phyloP scores from a whole-genome alignment of 23 tunicate genomes.

The Oikopleura dioica region DNA sequence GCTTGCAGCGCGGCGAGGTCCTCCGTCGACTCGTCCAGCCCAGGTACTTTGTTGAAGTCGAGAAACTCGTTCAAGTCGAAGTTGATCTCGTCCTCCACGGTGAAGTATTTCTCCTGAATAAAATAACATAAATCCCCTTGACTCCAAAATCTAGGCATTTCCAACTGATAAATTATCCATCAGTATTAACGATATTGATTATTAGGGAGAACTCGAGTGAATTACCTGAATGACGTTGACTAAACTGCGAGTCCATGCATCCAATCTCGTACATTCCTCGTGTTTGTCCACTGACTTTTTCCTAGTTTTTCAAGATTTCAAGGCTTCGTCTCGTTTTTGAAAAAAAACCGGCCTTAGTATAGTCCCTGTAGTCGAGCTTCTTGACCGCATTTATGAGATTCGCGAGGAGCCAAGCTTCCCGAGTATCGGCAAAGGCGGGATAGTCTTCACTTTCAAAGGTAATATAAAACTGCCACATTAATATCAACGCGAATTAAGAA shows the following conservation, averaged over 20 bases:
- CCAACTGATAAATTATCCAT: too few relatives aligned
- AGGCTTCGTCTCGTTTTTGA: too few relatives aligned
- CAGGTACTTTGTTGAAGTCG: slow-evolving; percentile 8
- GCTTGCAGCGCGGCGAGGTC: background rate
- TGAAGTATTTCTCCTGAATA: background rate
- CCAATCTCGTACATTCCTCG: background rate
- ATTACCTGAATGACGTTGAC: background rate
- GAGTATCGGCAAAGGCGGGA: background rate
- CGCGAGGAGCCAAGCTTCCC: background rate
- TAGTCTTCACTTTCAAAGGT: too few relatives aligned
- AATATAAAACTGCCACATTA: too few relatives aligned
- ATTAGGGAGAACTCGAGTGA: too few relatives aligned
- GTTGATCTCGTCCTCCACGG: background rate
- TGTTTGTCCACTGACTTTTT: background rate
- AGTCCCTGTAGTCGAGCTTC: background rate
- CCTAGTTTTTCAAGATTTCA: too few relatives aligned
- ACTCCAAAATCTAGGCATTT: too few relatives aligned
- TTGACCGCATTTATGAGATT: background rate
- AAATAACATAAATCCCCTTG: background rate
- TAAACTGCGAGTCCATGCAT: background rate
- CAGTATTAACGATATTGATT: too few relatives aligned
- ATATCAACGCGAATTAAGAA: too few relatives aligned
- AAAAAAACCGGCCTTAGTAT: background rate
- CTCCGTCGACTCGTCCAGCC: background rate
- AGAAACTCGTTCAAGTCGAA: slow-evolving; percentile 2